Conservation (phyloP, 2,888 invertebrate species). For the Hecatera dysodea region DNA sequence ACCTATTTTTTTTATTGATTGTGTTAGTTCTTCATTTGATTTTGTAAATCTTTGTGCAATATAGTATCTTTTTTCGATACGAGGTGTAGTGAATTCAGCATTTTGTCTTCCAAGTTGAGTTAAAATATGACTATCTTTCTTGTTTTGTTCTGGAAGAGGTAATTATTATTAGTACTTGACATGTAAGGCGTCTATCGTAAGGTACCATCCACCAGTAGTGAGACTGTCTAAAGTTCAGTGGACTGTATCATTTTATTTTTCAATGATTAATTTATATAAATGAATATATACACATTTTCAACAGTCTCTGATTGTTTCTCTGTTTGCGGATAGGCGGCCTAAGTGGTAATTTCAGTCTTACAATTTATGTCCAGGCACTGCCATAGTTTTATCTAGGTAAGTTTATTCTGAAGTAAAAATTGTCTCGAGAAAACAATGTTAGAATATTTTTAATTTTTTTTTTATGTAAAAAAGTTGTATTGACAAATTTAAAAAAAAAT, state of each 20-base stretch:
- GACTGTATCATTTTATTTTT: conserved; percentile 24
- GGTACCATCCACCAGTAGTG: conserved; percentile 4
- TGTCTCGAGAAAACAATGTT: conserved; percentile 35
- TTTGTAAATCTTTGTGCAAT: conserved; percentile 68
- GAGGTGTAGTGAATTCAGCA: conserved; percentile 61
- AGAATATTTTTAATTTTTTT: conserved; percentile 13
- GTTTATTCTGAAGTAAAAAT: conserved; percentile 63
- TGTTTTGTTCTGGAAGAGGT: conserved; percentile 43
- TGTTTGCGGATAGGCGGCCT: conserved; percentile 39
- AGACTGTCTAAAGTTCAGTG: conserved; percentile 27
- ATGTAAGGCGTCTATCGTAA: conserved; percentile 32
- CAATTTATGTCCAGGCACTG: conserved; percentile 79
- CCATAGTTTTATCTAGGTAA: conserved; percentile 81
- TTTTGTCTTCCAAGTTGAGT: conserved; percentile 73
- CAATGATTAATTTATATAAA: conserved; percentile 15
- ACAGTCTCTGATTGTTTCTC: conserved; percentile 25
- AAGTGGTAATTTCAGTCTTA: conserved; percentile 53
- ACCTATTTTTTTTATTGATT: conserved; percentile 22
- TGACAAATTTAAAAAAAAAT: conserved; percentile 33
- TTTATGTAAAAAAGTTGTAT: conserved; percentile 36
- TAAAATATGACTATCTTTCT: conserved; percentile 44
- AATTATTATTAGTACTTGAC: conserved; percentile 37
- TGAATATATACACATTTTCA: conserved; percentile 20
- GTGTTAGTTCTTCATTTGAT: conserved; percentile 27
- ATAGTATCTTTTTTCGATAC: conserved; percentile 60